Conservation (phyloP, 1,140 invertebrate genomes). For the Tribolium castaneum region DNA sequence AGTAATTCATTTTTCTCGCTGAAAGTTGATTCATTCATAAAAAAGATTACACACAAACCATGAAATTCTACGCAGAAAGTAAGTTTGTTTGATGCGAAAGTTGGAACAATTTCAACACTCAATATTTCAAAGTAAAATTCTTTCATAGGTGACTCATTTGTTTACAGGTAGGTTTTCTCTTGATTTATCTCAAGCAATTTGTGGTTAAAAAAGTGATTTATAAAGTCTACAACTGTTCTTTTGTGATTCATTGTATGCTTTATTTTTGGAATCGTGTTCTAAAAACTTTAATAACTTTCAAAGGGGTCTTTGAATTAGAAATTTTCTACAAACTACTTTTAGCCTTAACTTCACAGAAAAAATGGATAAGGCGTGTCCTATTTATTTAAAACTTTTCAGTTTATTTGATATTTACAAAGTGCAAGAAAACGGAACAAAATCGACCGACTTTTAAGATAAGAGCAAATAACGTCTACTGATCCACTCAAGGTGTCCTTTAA, state of each 20-base stretch:
- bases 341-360: too few relatives aligned
- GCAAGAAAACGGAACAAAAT: too few relatives aligned
- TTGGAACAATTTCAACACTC: not conserved
- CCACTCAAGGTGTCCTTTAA: too few relatives aligned
- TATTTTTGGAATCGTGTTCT: not conserved
- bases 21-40: not conserved
- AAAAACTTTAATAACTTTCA: too few relatives aligned
- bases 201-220: not conserved
- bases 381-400: too few relatives aligned
- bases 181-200: not conserved
- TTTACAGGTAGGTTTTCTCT: not conserved
- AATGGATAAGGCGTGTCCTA: too few relatives aligned
- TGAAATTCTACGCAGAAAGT: not conserved
- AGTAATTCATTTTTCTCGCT: not conserved
- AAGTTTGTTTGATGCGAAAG: not conserved
- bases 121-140: not conserved
- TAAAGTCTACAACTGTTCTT: not conserved
- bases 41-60: not conserved
- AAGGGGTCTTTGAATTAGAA: too few relatives aligned
- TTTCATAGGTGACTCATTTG: not conserved
- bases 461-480: too few relatives aligned
- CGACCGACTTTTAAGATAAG: too few relatives aligned
- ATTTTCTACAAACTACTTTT: too few relatives aligned
- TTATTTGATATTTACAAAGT: too few relatives aligned
- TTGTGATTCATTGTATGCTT: not conserved